Evolutionary conservation across 2,797 vertebrate genomes (phyloP).

Genomic region (Cheirogaleus major): DNA sequence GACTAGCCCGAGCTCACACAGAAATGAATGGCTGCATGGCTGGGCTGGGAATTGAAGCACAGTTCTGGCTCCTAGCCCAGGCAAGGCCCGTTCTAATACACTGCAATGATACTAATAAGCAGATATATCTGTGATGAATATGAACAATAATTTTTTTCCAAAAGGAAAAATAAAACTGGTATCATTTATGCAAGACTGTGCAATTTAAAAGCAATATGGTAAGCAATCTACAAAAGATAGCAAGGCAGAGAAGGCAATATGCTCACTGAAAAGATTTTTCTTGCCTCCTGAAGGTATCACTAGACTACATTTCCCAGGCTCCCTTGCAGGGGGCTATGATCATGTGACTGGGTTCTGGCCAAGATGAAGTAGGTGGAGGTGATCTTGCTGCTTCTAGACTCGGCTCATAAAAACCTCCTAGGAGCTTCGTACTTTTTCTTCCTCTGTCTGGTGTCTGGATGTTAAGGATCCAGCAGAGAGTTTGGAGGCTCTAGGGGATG

Average conservation of each 20-base stretch:
- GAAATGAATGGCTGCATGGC: background rate
- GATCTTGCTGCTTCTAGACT: background rate
- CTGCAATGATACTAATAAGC: background rate
- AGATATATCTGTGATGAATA: background rate
- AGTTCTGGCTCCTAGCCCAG: background rate
- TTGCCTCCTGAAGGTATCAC: background rate
- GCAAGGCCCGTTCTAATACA: background rate
- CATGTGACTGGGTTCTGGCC: background rate
- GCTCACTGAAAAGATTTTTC: background rate
- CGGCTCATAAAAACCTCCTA: background rate
- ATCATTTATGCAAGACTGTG: background rate
- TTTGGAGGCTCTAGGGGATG: background rate
- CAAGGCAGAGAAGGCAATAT: background rate
- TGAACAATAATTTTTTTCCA: background rate
- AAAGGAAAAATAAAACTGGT: constrained; percentile 12
- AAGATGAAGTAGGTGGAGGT: background rate
- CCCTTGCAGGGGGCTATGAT: background rate
- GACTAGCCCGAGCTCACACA: background rate
- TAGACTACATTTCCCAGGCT: constrained; percentile 6
- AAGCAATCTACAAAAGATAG: background rate
- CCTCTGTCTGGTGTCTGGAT: background rate
- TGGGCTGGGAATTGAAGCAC: background rate
- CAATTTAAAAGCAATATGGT: background rate
- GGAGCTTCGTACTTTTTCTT: background rate
- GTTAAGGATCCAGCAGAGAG: background rate